Evolutionary conservation across 2,113 vertebrate genomes (phyloP), one percentile per base, ranked within the genome.

Genomic region (Poicephalus meyeri): DNA sequence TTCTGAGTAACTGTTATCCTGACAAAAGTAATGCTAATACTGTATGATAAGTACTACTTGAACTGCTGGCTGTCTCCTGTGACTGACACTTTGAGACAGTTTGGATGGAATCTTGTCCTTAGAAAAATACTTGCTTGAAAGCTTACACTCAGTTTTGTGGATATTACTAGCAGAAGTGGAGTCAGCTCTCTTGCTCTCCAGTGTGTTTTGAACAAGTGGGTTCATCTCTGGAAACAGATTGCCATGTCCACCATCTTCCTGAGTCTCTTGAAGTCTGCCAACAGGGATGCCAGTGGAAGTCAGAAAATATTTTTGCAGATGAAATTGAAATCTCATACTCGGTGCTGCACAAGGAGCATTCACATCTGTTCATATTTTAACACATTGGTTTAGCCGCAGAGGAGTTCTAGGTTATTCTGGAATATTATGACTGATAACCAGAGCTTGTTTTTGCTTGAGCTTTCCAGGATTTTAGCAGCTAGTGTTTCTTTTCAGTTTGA

Each of bases 391-490:
- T 77, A 81, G 93, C 77, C 74, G 69, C 86, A 65, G 80, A 88
- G 87, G 64, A 70, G 15, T 81, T 74, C 65, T 82, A 80, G 94
- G 69, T 86, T 89, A 84, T 95, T 91, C 77, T 94, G 86, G 78
- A 93, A 86, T 91, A 95, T 64, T 80, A 41, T 60, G 69, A 63
- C 90, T 91, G 86, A 91, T 96, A 95, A 96, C 37, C 73, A 84
- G 86, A 86, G 81, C 90, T 94, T 94, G 81, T 77, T 93, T 95
- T 90, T 46, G 56, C 83, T 78, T 91, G 69, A 95, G 89, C 93
- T 95, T 97, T 96, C 93, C 89, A 95, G 95, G 96, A 96, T 93
- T 95, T 95, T 89, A 93, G 83, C 86, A 96, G 86, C 94, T 89
- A 80, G 80, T 83, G 88, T 96, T 97, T 96, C 88, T 94, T 94